These are phyloP conservation scores for Adelosebastes latens DNA, from an alignment of 2,797 vertebrate genomes.

Conservation along the genomic window DNA sequence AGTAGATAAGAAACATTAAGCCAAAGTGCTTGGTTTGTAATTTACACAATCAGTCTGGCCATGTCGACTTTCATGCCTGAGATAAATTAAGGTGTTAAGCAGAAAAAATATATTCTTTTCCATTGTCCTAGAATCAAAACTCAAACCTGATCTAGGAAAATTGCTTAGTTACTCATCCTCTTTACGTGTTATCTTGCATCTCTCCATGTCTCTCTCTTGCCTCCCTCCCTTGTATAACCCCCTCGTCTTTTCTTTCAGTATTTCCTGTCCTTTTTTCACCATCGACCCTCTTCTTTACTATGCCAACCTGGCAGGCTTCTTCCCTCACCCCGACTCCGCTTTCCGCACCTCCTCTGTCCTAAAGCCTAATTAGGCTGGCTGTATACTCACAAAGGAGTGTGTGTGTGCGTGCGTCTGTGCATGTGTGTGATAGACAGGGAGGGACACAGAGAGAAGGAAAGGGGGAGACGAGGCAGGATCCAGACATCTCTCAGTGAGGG, in stretches of 20 bases:
- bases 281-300: conserved; percentile 13
- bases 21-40: conserved; percentile 10
- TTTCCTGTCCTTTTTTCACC: conserved; percentile 1
- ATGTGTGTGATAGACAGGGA: background rate
- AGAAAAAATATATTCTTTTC: background rate
- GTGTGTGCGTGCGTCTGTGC: background rate
- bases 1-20: background rate
- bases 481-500: conserved; percentile 65
- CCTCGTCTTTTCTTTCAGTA: background rate
- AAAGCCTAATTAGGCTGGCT: conserved; percentile 41
- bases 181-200: background rate
- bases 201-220: background rate
- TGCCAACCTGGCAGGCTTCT: conserved; percentile 14
- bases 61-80: background rate
- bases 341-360: conserved; percentile 10
- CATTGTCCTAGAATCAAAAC: background rate
- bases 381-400: conserved; percentile 17
- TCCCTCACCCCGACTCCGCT: background rate
- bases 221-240: background rate
- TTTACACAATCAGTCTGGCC: background rate
- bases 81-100: background rate
- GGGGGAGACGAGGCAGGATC: conserved; percentile 38
- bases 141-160: background rate
- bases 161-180: background rate
- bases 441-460: conserved; percentile 24